Conservation (phyloP, 1,140 invertebrate species). For the Drosophila paulistorum region DNA sequence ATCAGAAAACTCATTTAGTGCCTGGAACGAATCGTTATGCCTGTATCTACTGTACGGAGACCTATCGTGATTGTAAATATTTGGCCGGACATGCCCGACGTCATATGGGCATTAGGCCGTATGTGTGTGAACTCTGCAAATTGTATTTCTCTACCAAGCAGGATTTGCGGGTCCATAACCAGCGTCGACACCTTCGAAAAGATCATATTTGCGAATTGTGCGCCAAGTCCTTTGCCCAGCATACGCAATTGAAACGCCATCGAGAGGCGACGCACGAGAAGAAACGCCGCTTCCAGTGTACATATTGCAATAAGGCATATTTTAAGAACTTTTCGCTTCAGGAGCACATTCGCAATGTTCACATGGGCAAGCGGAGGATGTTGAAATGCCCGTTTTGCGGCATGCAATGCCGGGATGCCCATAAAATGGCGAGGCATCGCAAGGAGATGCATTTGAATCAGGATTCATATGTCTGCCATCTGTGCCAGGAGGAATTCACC, state of each 20-base stretch:
- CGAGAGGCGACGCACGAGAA: slow-evolving; percentile 78
- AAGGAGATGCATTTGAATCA: slow-evolving; percentile 76
- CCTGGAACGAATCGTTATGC: slow-evolving; percentile 72
- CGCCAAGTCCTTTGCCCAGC: slow-evolving; percentile 76
- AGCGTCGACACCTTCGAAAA: slow-evolving; percentile 71
- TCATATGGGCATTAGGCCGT: slow-evolving; percentile 78
- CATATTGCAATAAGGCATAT: slow-evolving; percentile 74
- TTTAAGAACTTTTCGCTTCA: slow-evolving; percentile 78
- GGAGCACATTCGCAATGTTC: slow-evolving; percentile 78
- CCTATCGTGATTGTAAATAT: slow-evolving; percentile 77
- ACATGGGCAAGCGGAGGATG: slow-evolving; percentile 78
- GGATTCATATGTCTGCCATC: slow-evolving; percentile 62
- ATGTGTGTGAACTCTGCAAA: slow-evolving; percentile 74
- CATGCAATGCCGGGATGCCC: slow-evolving; percentile 78
- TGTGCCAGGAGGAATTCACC: slow-evolving; percentile 78
- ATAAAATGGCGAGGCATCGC: slow-evolving; percentile 78
- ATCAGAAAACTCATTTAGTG: slow-evolving; percentile 72
- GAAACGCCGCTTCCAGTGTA: slow-evolving; percentile 71
- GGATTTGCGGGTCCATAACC: slow-evolving; percentile 74
- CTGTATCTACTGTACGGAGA: slow-evolving; percentile 72
- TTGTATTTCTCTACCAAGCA: slow-evolving; percentile 78
- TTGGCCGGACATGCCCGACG: slow-evolving; percentile 73
- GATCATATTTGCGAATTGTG: slow-evolving; percentile 80
- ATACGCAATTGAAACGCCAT: slow-evolving; percentile 73
- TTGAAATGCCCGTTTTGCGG: slow-evolving; percentile 76